Percentiles rank a stretch among this genome's conserved stretches.
Conservation (phyloP, 2,888 invertebrate species). For the Sericinus montela region DNA sequence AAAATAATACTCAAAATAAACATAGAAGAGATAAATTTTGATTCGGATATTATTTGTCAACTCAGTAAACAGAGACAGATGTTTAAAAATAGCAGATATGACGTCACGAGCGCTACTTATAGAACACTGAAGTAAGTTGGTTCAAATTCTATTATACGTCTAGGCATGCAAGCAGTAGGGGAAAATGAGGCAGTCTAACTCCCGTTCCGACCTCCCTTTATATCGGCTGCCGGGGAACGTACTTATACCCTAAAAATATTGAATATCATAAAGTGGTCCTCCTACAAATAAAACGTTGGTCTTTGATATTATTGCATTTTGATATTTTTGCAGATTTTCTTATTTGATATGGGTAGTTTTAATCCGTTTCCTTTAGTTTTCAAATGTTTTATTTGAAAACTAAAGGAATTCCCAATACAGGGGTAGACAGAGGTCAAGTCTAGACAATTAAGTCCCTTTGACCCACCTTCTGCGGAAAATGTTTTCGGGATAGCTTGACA, state of each 20-base stretch:
- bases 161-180: slow-evolving; percentile 15
- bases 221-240: slow-evolving; percentile 11
- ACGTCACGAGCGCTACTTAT: slow-evolving; percentile 5
- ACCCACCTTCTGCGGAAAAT: too few species aligned
- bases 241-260: slow-evolving; percentile 16
- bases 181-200: slow-evolving; percentile 10
- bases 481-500: too few species aligned
- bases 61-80: not conserved
- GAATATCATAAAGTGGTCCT: slow-evolving; percentile 13
- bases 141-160: slow-evolving; percentile 14
- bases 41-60: too few species aligned
- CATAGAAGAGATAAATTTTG: too few species aligned
- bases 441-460: too few species aligned
- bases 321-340: too few species aligned
- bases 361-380: not conserved
- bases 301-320: slow-evolving; percentile 4
- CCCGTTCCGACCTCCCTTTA: not conserved
- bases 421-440: too few species aligned
- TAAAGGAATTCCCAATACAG: too few species aligned
- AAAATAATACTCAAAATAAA: too few species aligned
- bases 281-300: slow-evolving; percentile 6
- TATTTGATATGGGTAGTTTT: too few species aligned
- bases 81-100: not conserved
- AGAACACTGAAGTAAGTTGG: slow-evolving; percentile 4
- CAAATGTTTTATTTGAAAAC: too few species aligned